Conservation (phyloP, 2,113 vertebrate genomes). For the human region DNA sequence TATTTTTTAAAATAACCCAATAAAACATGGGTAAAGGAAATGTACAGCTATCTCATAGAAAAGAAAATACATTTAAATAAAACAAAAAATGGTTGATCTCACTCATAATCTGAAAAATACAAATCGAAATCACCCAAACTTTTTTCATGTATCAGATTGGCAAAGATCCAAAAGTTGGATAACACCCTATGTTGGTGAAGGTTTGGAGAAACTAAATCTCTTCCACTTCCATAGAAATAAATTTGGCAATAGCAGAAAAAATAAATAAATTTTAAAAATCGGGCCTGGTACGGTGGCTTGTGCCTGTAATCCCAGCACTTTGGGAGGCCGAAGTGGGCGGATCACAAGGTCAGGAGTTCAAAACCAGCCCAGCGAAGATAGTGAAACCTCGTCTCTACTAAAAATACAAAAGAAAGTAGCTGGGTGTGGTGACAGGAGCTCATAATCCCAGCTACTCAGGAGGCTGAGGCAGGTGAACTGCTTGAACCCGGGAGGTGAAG, state of each 20-base stretch:
- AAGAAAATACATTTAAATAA: conserved; percentile 16
- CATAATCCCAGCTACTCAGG: too few relatives aligned
- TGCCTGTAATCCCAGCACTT: too few relatives aligned
- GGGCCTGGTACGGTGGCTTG: too few relatives aligned
- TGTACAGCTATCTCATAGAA: background rate
- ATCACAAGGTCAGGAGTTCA: too few relatives aligned
- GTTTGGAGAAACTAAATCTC: background rate
- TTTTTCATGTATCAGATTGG: background rate
- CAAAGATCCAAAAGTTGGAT: background rate
- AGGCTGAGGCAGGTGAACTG: too few relatives aligned
- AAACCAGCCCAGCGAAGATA: too few relatives aligned
- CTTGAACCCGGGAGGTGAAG: too few relatives aligned
- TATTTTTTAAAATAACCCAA: background rate
- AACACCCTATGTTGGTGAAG: background rate
- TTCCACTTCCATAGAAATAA: background rate
- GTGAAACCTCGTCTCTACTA: too few relatives aligned
- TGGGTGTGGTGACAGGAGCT: too few relatives aligned
- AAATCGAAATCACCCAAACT: background rate
- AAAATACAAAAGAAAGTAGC: too few relatives aligned
- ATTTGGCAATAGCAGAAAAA: background rate
- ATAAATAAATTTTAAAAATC: background rate
- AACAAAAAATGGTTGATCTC: background rate
- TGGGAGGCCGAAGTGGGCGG: too few relatives aligned
- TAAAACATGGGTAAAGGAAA: background rate
- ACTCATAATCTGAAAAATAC: background rate